Evolutionary conservation across 2,888 invertebrate species (phyloP).

Genomic region (Eulithis prunata): DNA sequence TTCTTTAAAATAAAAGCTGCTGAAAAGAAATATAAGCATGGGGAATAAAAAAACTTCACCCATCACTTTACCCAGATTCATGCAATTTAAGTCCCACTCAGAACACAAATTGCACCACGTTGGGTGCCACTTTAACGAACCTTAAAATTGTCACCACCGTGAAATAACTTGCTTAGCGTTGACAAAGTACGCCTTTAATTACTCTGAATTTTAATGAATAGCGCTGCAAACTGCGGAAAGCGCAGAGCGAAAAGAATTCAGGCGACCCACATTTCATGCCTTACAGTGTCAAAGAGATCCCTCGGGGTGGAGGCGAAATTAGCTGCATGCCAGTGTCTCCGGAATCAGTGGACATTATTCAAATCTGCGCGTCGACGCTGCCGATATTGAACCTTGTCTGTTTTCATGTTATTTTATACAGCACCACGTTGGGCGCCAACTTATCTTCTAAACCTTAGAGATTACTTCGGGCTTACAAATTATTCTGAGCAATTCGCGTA

Average conservation of each 20-base stretch:
- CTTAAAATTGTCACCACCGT: conserved; percentile 41
- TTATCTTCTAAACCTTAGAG: not conserved
- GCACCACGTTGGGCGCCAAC: not conserved
- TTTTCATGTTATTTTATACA: not conserved
- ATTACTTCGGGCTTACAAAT: not conserved
- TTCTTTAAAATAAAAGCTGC: no score
- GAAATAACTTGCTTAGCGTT: conserved; percentile 26
- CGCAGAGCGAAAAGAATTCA: conserved; percentile 29
- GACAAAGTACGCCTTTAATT: conserved; percentile 31
- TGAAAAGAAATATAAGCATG: not conserved
- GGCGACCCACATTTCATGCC: conserved; percentile 38
- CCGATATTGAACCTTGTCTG: conserved; percentile 2
- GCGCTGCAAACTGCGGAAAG: conserved; percentile 31
- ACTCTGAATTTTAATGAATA: conserved; percentile 37
- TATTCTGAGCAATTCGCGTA: conserved; percentile 5
- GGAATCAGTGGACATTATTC: conserved; percentile 31
- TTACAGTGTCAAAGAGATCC: conserved; percentile 33
- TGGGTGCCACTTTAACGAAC: conserved; percentile 36
- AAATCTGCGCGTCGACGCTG: conserved; percentile 13
- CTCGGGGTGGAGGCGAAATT: conserved; percentile 32
- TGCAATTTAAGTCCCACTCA: conserved; percentile 14
- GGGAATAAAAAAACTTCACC: not conserved
- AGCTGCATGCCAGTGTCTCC: conserved; percentile 31
- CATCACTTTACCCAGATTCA: conserved; percentile 3
- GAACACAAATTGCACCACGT: conserved; percentile 18